A percentile compares a stretch with the other conserved stretches of the same genome.
Evolutionary conservation across 2,113 vertebrate species (phyloP).

Genomic region (Paracanthobrama guichenoti): DNA sequence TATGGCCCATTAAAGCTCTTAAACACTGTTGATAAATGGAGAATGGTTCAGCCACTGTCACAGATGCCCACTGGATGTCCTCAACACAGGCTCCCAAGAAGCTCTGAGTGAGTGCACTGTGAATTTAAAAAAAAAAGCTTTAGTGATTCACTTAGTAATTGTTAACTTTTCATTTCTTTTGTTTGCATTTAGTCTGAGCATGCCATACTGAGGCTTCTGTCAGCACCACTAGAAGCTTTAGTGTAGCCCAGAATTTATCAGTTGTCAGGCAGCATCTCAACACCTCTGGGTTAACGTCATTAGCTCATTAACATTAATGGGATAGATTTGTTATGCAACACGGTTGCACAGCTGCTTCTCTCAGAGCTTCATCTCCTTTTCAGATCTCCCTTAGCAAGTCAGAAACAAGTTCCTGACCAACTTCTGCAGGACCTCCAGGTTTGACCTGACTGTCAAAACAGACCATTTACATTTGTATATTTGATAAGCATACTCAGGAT

Average conservation of each 20-base stretch:
- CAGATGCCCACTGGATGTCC: slow-evolving; percentile 34
- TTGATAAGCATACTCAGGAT: not conserved
- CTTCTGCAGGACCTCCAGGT: not conserved
- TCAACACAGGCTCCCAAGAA: not conserved
- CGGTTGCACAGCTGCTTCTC: slow-evolving; percentile 57
- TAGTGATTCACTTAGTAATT: too few species aligned
- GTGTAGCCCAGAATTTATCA: not conserved
- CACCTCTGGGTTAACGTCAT: slow-evolving; percentile 57
- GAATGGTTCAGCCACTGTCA: slow-evolving; percentile 55
- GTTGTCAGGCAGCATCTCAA: slow-evolving; percentile 50
- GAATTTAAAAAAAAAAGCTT: not conserved
- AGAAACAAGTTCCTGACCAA: not conserved
- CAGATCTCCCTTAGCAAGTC: slow-evolving; percentile 19
- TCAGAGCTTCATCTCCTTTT: slow-evolving; percentile 52
- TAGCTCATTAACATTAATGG: slow-evolving; percentile 71
- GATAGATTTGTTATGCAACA: slow-evolving; percentile 71
- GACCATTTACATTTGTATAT: not conserved
- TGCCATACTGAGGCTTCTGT: not conserved
- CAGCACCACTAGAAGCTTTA: not conserved
- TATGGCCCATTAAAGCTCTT: slow-evolving; percentile 75
- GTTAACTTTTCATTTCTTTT: not conserved
- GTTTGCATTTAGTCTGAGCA: not conserved
- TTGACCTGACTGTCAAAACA: not conserved
- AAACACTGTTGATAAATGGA: slow-evolving; percentile 60
- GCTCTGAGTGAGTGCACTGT: not conserved